Conservation (phyloP, 2,888 invertebrate genomes). For the Drosophila cyrtoloma region DNA sequence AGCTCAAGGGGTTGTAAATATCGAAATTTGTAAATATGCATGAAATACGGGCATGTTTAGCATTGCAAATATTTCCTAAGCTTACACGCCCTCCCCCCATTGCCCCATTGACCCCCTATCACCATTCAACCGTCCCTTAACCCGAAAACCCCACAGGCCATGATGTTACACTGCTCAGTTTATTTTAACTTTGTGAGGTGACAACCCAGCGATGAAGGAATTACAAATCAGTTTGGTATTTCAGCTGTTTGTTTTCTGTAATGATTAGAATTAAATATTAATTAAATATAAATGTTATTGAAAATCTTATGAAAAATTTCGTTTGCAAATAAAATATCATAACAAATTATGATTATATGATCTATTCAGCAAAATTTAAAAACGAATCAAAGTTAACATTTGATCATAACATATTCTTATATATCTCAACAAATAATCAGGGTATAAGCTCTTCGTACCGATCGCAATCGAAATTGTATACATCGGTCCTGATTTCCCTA, state of each 20-base stretch:
- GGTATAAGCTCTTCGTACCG: conserved; percentile 23
- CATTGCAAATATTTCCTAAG: conserved; percentile 72
- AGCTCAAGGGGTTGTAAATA: conserved; percentile 68
- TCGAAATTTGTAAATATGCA: conserved; percentile 80
- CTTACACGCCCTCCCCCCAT: conserved; percentile 3
- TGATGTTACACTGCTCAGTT: conserved; percentile 1
- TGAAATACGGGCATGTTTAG: conserved; percentile 80
- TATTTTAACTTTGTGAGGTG: conserved; percentile 17
- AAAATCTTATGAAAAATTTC: neutral
- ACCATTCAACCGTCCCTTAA: neutral
- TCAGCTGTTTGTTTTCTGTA: neutral
- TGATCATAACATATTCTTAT: neutral
- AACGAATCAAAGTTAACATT: neutral
- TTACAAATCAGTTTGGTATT: neutral
- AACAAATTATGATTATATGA: neutral
- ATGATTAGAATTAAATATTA: neutral
- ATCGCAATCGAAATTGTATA: neutral
- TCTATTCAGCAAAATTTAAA: neutral
- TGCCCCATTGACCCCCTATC: neutral
- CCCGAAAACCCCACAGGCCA: conserved; percentile 5
- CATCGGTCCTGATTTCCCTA: conserved; percentile 39
- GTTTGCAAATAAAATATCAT: neutral
- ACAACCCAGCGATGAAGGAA: neutral
- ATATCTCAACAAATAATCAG: conserved; percentile 1
- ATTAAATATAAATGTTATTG: neutral